A percentile compares a stretch with the other conserved stretches of the same genome.
Conservation (phyloP, 1,140 invertebrate genomes). For the Rhizoglyphus robini region DNA sequence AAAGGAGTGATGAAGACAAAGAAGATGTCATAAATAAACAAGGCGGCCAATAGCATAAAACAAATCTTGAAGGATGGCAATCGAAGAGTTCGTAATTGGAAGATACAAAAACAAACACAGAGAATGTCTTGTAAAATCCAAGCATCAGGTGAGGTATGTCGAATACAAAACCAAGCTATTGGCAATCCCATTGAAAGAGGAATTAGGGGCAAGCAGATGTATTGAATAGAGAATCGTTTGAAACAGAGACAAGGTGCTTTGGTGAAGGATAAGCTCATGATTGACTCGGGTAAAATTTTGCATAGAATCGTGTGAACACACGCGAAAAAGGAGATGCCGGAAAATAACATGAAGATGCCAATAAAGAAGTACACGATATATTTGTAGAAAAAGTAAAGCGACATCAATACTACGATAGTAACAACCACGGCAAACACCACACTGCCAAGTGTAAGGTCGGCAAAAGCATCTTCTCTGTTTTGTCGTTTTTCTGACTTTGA, state of each 20-base stretch:
- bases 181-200: constrained; percentile 20
- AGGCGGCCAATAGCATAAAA: constrained; percentile 39
- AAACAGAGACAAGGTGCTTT: not conserved
- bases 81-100: constrained; percentile 38
- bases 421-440: constrained; percentile 34
- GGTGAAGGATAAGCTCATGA: not conserved
- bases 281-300: constrained; percentile 23
- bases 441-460: constrained; percentile 30
- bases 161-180: constrained; percentile 22
- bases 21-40: constrained; percentile 51
- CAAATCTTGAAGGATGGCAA: constrained; percentile 42
- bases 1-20: constrained; percentile 56
- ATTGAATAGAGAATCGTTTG: constrained; percentile 2
- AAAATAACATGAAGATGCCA: constrained; percentile 34
- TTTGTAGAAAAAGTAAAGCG: constrained; percentile 42
- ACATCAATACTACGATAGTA: constrained; percentile 37
- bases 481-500: constrained; percentile 11
- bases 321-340: constrained; percentile 26
- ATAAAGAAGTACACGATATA: constrained; percentile 43
- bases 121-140: constrained; percentile 44
- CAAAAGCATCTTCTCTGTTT: constrained; percentile 27
- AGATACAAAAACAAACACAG: constrained; percentile 40
- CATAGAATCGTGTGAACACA: constrained; percentile 31
- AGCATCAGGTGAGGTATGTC: constrained; percentile 27
- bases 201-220: constrained; percentile 17